phyloP scores from a whole-genome alignment of 1,140 invertebrate genomes.

The Bombyx mori region DNA sequence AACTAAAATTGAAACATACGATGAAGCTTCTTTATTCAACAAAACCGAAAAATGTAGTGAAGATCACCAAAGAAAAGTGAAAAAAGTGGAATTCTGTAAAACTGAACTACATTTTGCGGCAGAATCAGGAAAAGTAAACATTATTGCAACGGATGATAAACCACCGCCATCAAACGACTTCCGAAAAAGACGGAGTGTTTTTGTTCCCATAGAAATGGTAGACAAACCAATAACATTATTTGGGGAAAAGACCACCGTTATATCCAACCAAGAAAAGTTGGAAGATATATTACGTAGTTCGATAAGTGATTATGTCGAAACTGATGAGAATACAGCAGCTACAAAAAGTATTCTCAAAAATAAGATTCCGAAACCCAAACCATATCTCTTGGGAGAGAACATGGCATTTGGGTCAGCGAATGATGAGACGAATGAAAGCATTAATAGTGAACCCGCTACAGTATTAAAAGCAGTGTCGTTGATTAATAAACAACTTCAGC shows the following conservation, averaged over 20 bases:
- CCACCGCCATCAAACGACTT: constrained; percentile 86
- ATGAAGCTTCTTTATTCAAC: constrained; percentile 23
- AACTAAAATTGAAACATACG: constrained; percentile 35
- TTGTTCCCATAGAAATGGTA: constrained; percentile 56
- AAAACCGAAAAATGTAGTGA: constrained; percentile 21
- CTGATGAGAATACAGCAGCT: constrained; percentile 69
- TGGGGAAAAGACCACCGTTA: constrained; percentile 38
- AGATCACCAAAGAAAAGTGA: constrained; percentile 70
- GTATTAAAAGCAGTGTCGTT: constrained; percentile 39
- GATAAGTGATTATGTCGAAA: constrained; percentile 32
- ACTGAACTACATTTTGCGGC: constrained; percentile 89
- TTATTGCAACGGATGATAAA: constrained; percentile 89
- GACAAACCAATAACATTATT: constrained; percentile 58
- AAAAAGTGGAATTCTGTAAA: constrained; percentile 88
- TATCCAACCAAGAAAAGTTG: constrained; percentile 14
- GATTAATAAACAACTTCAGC: constrained; percentile 48
- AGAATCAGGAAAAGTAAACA: constrained; percentile 86
- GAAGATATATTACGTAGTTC: constrained; percentile 17
- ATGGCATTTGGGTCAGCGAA: constrained; percentile 56
- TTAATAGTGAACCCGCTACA: constrained; percentile 17
- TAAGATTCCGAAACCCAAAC: constrained; percentile 78
- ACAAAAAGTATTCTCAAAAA: constrained; percentile 81
- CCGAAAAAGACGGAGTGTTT: constrained; percentile 74
- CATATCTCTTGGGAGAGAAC: constrained; percentile 77
- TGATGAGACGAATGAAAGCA: constrained; percentile 17